Evolutionary conservation across 30 jellyfish, hydroid and myxozoan genomes (phyloP).

Genomic region (Aurelia sp.): DNA sequence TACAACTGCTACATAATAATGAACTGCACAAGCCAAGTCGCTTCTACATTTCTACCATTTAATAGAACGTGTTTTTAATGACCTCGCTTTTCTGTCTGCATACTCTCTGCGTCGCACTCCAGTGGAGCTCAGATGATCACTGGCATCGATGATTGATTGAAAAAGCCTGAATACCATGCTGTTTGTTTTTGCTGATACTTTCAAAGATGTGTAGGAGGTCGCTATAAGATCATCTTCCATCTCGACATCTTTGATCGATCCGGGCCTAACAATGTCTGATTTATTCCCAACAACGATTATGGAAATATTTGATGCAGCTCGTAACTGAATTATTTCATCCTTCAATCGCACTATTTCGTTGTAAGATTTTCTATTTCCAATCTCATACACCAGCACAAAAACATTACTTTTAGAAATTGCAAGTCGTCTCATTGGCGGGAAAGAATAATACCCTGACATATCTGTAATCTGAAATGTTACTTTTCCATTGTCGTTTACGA

Average conservation of each 20-base stretch:
- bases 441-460: constrained; percentile 70
- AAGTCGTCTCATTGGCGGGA: constrained; percentile 81
- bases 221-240: constrained; percentile 43
- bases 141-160: constrained; percentile 27
- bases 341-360: constrained; percentile 52
- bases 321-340: constrained; percentile 58
- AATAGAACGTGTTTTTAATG: constrained; percentile 14
- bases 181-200: constrained; percentile 45
- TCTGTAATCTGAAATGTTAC: constrained; percentile 65
- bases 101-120: not conserved
- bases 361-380: constrained; percentile 62
- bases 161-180: constrained; percentile 6
- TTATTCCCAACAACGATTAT: constrained; percentile 66
- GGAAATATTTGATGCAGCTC: constrained; percentile 3
- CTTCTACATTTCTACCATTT: not conserved
- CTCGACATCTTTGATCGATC: constrained; percentile 43
- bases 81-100: constrained; percentile 15
- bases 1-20: too few relatives aligned
- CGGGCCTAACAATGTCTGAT: constrained; percentile 21
- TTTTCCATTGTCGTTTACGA: constrained; percentile 36
- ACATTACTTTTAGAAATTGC: constrained; percentile 61
- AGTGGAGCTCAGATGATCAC: not conserved
- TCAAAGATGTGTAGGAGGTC: constrained; percentile 10
- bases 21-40: too few relatives aligned
- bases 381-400: constrained; percentile 65